Evolutionary conservation across 2,888 invertebrate genomes (phyloP), one percentile per base, ranked within the genome.

Genomic region (Pheosia tremula): DNA sequence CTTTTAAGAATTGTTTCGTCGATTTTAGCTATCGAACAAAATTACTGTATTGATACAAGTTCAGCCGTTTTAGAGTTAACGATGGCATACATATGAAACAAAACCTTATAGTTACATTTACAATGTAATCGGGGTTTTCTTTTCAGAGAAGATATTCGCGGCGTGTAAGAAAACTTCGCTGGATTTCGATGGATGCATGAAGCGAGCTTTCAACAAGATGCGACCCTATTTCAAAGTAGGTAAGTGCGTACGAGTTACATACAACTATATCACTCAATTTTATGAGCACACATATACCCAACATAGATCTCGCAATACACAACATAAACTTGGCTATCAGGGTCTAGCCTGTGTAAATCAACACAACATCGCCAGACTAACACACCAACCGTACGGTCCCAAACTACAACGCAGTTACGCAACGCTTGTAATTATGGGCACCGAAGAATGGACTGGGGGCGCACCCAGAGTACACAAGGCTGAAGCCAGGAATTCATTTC

Each of bases 141-240:
- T 88, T 85, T 56, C 89, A 93, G 93, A 86, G 78, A 86, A 80
- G 78, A 89, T 95, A 77, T 88, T 95, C 66, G 87, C 95, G 57
- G 87, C 95, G 49, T 97, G 97, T 82, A 95, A 95, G 64, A 94
- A 93, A 67, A 92, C 90, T 4, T 94, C 94, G 11, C 82, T 95
- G 5, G 95, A 95, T 37, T 97, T 97, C 81, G 97, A 97, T 73
- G 91, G 90, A 6, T 97, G 97, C 82, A 92, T 97, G 70, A 95
- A 96, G 78, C 94, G 96, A 77, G 96, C 95, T 8, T 90, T 97
- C 50, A 97, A 97, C 82, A 95, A 95, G 57, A 81, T 97, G 24
- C 94, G 95, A 45, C 95, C 96, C 0, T 96, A 94, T 83, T 97
- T 97, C 84, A 95, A 96, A 87, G 94, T 95, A 75, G 97, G 96